Percentiles rank a stretch among this genome's conserved stretches.
Evolutionary conservation across 2,888 invertebrate genomes (phyloP).

Genomic region (Pediacus dermestoides): DNA sequence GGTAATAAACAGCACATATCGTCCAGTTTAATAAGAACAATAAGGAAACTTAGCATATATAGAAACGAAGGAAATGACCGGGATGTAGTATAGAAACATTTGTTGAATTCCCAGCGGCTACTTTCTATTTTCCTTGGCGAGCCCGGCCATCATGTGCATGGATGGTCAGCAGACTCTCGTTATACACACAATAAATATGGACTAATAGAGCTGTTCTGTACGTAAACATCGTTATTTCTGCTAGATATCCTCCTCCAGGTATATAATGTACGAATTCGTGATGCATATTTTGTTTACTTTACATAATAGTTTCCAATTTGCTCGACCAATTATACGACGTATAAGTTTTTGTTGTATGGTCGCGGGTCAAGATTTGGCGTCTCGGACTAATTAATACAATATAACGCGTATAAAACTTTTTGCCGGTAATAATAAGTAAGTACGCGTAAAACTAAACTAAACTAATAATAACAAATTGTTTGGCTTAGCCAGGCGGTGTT

Average conservation of each 20-base stretch:
- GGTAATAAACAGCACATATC: no score
- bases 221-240: slow-evolving; percentile 49
- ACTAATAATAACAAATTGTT: no score
- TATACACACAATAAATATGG: slow-evolving; percentile 48
- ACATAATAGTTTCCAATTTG: slow-evolving; percentile 30
- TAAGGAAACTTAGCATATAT: no score
- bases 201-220: slow-evolving; percentile 47
- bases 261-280: slow-evolving; percentile 30
- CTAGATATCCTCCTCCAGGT: slow-evolving; percentile 39
- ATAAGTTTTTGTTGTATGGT: no score
- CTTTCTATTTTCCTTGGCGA: slow-evolving; percentile 40
- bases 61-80: slow-evolving; percentile 4
- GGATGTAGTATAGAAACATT: slow-evolving; percentile 28
- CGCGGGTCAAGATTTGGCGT: no score
- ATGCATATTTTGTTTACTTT: slow-evolving; percentile 37
- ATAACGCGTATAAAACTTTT: no score
- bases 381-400: no score
- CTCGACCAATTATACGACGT: no score
- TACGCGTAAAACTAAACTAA: no score
- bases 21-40: no score
- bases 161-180: slow-evolving; percentile 40
- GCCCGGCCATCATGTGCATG: slow-evolving; percentile 41
- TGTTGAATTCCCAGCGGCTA: slow-evolving; percentile 42
- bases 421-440: no score
- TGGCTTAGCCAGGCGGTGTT: no score